Evolutionary conservation across 2,113 vertebrate genomes (phyloP).

Genomic region (Microcebus tavaratra): DNA sequence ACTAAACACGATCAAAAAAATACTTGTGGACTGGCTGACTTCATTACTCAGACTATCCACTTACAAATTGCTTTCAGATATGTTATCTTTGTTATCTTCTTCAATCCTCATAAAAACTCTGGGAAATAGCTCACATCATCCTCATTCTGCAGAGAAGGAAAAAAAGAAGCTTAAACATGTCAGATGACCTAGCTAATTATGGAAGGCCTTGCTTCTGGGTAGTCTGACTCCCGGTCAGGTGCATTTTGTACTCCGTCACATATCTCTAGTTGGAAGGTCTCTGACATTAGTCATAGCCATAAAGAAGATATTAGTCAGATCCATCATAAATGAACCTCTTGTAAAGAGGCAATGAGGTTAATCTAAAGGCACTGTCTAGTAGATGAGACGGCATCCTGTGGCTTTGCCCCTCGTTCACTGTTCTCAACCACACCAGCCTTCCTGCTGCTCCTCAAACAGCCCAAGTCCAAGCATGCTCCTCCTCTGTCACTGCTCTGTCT

Average conservation of each 20-base stretch:
- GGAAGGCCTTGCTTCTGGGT: not conserved
- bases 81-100: not conserved
- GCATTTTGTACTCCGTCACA: not conserved
- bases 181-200: not conserved
- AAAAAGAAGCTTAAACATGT: not conserved
- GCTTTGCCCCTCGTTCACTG: not conserved
- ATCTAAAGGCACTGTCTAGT: not conserved
- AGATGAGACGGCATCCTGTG: not conserved
- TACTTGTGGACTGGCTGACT: not conserved
- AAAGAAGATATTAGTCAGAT: not conserved
- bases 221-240: not conserved
- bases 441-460: not conserved
- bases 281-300: not conserved
- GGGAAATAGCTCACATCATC: not conserved
- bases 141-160: not conserved
- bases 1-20: too few species aligned
- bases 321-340: not conserved
- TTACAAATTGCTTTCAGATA: not conserved
- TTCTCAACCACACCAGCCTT: not conserved
- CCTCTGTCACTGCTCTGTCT: too few species aligned
- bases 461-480: not conserved
- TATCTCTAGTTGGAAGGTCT: not conserved
- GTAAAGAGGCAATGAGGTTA: not conserved
- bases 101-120: not conserved
- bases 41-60: not conserved